Conservation (phyloP, 1,140 invertebrate genomes). For the Drosophila watanabei region DNA sequence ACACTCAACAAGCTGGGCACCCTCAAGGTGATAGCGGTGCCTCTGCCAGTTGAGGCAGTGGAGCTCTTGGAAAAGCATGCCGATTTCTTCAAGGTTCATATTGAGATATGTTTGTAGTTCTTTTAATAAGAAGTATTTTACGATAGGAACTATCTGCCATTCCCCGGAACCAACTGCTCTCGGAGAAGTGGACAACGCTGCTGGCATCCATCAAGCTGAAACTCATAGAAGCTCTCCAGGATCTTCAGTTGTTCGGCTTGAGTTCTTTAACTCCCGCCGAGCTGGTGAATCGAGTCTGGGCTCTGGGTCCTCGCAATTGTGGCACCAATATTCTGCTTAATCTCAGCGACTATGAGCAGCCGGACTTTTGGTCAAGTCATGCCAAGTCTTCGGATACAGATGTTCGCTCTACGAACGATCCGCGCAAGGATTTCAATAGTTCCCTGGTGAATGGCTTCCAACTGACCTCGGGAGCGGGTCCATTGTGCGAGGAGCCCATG, state of each 20-base stretch:
- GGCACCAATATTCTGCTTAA: slow-evolving; percentile 96
- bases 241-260: slow-evolving; percentile 66
- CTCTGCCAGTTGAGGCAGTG: slow-evolving; percentile 91
- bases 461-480: slow-evolving; percentile 94
- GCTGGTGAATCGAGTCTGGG: slow-evolving; percentile 92
- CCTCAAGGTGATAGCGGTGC: slow-evolving; percentile 92
- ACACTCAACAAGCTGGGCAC: slow-evolving; percentile 91
- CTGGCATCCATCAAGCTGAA: slow-evolving; percentile 87
- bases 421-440: slow-evolving; percentile 89
- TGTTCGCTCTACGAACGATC: slow-evolving; percentile 76
- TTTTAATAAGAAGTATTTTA: neutral
- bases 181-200: slow-evolving; percentile 63
- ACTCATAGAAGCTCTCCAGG: slow-evolving; percentile 88
- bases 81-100: slow-evolving; percentile 87
- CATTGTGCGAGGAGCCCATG: slow-evolving; percentile 98
- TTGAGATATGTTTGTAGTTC: neutral
- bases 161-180: slow-evolving; percentile 58
- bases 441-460: slow-evolving; percentile 98
- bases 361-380: slow-evolving; percentile 68
- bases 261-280: slow-evolving; percentile 23
- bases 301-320: slow-evolving; percentile 95
- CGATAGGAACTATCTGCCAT: slow-evolving; percentile 56
- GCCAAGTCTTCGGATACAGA: slow-evolving; percentile 45
- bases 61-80: slow-evolving; percentile 87
- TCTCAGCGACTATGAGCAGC: slow-evolving; percentile 87